phyloP scores from a whole-genome alignment of 2,113 vertebrate species.

The Tyrannus savana region DNA sequence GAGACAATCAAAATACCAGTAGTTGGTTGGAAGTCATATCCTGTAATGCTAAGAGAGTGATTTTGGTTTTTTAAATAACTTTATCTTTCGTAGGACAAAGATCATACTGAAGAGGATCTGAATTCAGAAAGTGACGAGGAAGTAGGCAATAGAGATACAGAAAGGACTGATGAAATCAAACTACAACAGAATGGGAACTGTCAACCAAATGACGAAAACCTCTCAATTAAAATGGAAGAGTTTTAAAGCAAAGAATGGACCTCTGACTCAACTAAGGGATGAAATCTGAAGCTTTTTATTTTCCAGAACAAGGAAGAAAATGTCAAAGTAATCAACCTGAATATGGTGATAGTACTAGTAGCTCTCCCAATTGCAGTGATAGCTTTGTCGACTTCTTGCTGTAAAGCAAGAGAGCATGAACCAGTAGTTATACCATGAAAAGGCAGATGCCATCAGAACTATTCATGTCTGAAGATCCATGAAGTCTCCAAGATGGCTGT shows the following conservation, averaged over 20 bases:
- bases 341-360: slow-evolving; percentile 24
- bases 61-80: neutral
- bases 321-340: slow-evolving; percentile 49
- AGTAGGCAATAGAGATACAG: slow-evolving; percentile 62
- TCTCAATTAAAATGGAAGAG: slow-evolving; percentile 65
- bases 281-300: slow-evolving; percentile 69
- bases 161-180: slow-evolving; percentile 71
- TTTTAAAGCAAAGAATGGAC: slow-evolving; percentile 48
- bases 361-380: slow-evolving; percentile 53
- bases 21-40: neutral
- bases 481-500: slow-evolving; percentile 63
- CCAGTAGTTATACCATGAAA: slow-evolving; percentile 34
- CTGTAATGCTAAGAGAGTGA: neutral
- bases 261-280: slow-evolving; percentile 30
- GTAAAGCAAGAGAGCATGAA: slow-evolving; percentile 57
- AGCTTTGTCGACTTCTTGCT: slow-evolving; percentile 65
- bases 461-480: slow-evolving; percentile 57
- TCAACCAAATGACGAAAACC: slow-evolving; percentile 73
- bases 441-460: slow-evolving; percentile 48
- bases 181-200: slow-evolving; percentile 88
- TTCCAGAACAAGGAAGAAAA: slow-evolving; percentile 58
- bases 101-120: slow-evolving; percentile 70
- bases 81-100: slow-evolving; percentile 72
- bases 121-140: slow-evolving; percentile 74
- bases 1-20: neutral